Base-by-base conservation (phyloP, 1,140 invertebrate species). In the Drosophila nikananu region DNA sequence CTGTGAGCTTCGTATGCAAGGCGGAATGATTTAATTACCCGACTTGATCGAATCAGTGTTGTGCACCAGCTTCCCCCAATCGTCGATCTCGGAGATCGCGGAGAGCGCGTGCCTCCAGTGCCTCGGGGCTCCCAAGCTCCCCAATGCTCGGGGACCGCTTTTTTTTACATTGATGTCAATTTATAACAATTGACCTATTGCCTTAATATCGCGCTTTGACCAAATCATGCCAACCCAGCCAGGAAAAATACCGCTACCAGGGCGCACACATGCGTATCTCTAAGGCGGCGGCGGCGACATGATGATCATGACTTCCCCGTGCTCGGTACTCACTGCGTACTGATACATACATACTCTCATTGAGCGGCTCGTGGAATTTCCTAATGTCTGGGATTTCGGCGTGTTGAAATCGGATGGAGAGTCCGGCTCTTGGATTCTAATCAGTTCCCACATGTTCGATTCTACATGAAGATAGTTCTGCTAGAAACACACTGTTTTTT, bases 171-270 rank as follows among this genome's bases (percentile, higher is more conserved):
- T 91, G 87, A 91, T 92, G 86, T 86, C 86, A 92, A 92, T 92
- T 92, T 92, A 92, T 83, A 84, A 91, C 76, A 92, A 92, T 92
- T 92, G 90, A 92, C 90, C 90, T 92, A 92, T 92, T 92, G 90
- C 86, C 90, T 91, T 91, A 92, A 87, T 92, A 90, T 90, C 86
- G 82, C 76, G 81, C 86, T 92, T 77, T 70, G 83, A 86, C 82
- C 90, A 80, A 82, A 82, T 76, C 87, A 89, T 84, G 67, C 77
- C 75, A 79, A 51, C 70, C 64, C 71, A 73, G 72, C 70, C 67
- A 80, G 83, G 76, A 83, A 89, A 86, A 82, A 68, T 75, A 71
- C 67, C 51, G 74, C 68, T 39, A 51, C 37, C 82, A 63, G 72
- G 48, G 59, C 44, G 19, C 39, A 58, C 48, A 39, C 42, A 54